phyloP scores from a whole-genome alignment of 2,888 invertebrate species.

The Copidosoma aretas region DNA sequence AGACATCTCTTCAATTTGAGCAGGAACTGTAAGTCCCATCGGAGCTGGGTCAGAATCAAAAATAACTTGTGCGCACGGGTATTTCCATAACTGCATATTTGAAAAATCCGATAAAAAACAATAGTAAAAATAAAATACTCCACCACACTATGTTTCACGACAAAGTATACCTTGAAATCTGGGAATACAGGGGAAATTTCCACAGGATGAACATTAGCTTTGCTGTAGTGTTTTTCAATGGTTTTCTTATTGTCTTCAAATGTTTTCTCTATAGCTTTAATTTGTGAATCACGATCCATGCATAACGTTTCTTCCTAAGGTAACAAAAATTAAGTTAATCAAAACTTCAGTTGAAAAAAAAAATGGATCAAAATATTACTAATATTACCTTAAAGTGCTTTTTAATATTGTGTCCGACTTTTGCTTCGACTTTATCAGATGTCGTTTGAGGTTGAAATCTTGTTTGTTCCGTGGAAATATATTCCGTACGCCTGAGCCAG shows the following conservation, averaged over 20 bases:
- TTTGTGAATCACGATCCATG: slow-evolving; percentile 96
- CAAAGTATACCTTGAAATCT: slow-evolving; percentile 77
- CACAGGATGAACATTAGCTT: slow-evolving; percentile 91
- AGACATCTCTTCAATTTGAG: slow-evolving; percentile 96
- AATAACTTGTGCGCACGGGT: slow-evolving; percentile 96
- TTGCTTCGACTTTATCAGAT: slow-evolving; percentile 94
- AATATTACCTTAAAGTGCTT: slow-evolving; percentile 75
- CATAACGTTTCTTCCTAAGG: slow-evolving; percentile 87
- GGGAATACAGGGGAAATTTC: slow-evolving; percentile 90
- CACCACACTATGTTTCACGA: background rate
- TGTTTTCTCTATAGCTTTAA: slow-evolving; percentile 96
- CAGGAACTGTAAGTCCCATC: slow-evolving; percentile 81
- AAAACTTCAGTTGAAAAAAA: background rate
- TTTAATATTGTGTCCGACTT: slow-evolving; percentile 98
- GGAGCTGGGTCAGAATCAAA: slow-evolving; percentile 99
- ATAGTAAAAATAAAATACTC: slow-evolving; percentile 2
- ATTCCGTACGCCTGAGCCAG: slow-evolving; percentile 98
- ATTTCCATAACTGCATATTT: slow-evolving; percentile 82
- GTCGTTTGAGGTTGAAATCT: slow-evolving; percentile 94
- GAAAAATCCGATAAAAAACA: no score
- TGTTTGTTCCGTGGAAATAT: slow-evolving; percentile 98
- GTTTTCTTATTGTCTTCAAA: slow-evolving; percentile 88
- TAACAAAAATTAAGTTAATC: slow-evolving; percentile 5
- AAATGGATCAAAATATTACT: background rate
- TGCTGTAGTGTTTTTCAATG: slow-evolving; percentile 93